Evolutionary conservation across 30 jellyfish, hydroid and myxozoan genomes (phyloP).

Genomic region (Nemopilema nomurai): DNA sequence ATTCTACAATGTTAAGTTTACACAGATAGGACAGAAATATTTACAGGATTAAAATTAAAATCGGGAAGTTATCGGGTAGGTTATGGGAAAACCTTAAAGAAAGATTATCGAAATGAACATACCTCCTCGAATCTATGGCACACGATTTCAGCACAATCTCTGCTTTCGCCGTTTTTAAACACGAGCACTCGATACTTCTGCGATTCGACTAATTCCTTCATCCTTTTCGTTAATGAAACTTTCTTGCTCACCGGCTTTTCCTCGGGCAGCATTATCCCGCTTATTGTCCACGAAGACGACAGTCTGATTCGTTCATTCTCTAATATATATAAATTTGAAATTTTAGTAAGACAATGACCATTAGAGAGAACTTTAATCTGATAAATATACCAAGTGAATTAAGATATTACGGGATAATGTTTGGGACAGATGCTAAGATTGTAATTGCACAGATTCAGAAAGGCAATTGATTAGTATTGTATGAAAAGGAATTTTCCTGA

Average conservation of each 20-base stretch:
- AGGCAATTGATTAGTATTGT: no score
- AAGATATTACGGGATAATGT: no score
- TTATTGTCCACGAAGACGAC: conserved; percentile 73
- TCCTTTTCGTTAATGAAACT: conserved; percentile 52
- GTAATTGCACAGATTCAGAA: no score
- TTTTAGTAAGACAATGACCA: no score
- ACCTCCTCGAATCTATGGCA: conserved; percentile 80
- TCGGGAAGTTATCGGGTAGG: not conserved
- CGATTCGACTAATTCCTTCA: conserved; percentile 63
- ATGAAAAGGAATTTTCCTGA: no score
- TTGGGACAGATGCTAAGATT: no score
- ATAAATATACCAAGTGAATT: no score
- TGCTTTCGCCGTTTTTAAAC: conserved; percentile 78
- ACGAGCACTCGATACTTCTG: conserved; percentile 58
- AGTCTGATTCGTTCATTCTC: conserved; percentile 61
- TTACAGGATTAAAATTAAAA: not conserved
- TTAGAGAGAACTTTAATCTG: no score
- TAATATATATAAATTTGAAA: no score
- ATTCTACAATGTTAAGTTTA: no score
- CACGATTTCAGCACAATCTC: conserved; percentile 77
- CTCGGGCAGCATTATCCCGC: conserved; percentile 72
- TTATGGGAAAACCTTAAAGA: not conserved
- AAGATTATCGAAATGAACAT: no score
- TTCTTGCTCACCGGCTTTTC: conserved; percentile 21
- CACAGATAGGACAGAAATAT: not conserved